Evolutionary conservation across 2,113 vertebrate genomes (phyloP).

Genomic region (Macrotis lagotis): DNA sequence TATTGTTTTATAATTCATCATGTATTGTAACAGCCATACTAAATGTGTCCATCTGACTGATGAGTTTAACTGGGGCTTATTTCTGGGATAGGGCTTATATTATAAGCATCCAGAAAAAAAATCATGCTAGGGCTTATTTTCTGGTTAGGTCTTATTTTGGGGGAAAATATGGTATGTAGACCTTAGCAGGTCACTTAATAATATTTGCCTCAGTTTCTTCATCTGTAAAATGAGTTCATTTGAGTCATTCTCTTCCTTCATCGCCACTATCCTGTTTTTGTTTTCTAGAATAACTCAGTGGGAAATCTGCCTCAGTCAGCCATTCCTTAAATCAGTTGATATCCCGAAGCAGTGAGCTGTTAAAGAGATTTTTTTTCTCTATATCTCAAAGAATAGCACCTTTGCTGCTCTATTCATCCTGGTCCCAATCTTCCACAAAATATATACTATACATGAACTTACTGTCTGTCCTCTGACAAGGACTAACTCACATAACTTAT

Average conservation of each 20-base stretch:
- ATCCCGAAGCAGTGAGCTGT: neutral
- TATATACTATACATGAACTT: neutral
- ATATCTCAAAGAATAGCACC: neutral
- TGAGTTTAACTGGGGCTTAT: too few relatives aligned
- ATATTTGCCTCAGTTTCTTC: neutral
- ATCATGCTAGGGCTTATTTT: too few relatives aligned
- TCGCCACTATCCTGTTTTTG: neutral
- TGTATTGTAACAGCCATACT: too few relatives aligned
- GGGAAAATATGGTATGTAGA: too few relatives aligned
- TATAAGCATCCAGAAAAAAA: too few relatives aligned
- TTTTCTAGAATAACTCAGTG: neutral
- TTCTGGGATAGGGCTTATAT: too few relatives aligned
- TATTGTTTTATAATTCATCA: too few relatives aligned
- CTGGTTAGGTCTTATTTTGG: too few relatives aligned
- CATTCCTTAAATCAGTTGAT: neutral
- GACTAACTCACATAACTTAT: neutral
- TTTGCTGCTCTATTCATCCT: neutral
- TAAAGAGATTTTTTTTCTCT: neutral
- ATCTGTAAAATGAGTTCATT: neutral
- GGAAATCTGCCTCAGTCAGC: neutral
- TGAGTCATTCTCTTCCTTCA: neutral
- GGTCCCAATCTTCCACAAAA: neutral
- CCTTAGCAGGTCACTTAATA: neutral
- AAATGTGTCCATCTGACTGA: too few relatives aligned
- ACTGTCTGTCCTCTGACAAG: neutral